Percentiles rank a stretch among this genome's conserved stretches.
These are phyloP conservation scores for Falco peregrinus DNA, from an alignment of 2,797 vertebrate species.

Conservation along the genomic window DNA sequence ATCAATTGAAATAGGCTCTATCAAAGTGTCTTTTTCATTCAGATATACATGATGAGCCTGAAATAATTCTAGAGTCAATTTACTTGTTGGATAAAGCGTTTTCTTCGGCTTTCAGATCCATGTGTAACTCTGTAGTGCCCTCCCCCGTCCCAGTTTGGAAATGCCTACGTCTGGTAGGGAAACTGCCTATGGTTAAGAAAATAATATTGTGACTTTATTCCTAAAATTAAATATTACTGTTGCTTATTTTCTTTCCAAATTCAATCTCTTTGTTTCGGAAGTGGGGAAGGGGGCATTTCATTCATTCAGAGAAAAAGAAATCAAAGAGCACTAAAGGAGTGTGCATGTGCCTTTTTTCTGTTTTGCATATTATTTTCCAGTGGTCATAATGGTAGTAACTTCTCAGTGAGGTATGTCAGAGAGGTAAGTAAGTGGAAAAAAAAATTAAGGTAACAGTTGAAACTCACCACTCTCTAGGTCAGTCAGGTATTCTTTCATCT, in stretches of 20 bases:
- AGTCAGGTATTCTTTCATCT: background rate
- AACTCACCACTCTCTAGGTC: background rate
- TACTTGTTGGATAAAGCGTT: background rate
- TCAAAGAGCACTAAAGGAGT: background rate
- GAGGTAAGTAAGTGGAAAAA: background rate
- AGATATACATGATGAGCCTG: background rate
- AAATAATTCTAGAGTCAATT: background rate
- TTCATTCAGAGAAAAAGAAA: background rate
- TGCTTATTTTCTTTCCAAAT: background rate
- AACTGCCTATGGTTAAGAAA: background rate
- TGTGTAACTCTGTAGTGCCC: slow-evolving; percentile 73
- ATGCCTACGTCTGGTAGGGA: background rate
- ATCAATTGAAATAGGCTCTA: background rate
- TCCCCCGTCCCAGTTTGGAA: slow-evolving; percentile 62
- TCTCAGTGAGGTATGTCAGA: background rate
- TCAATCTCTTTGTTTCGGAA: background rate
- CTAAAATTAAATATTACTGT: background rate
- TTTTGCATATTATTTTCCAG: background rate
- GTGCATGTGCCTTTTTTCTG: rapidly evolving
- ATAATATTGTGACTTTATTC: background rate
- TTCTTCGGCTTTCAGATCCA: background rate
- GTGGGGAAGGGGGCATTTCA: background rate
- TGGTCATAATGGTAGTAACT: background rate
- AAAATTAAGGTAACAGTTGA: background rate
- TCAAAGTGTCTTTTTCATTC: background rate